Conservation (phyloP, 1,140 invertebrate genomes). For the Schlechtendalia chinensis region DNA sequence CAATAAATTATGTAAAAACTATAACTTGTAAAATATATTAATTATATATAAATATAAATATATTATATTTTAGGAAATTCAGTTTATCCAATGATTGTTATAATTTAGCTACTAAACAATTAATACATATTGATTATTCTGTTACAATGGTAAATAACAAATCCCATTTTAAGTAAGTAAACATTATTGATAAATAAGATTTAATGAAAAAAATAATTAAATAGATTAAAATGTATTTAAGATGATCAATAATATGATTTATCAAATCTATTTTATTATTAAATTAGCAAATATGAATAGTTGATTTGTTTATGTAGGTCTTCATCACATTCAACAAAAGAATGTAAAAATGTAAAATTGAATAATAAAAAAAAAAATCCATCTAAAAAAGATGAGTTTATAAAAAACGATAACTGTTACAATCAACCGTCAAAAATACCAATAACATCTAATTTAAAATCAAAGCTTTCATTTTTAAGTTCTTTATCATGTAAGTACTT, state of each 20-base stretch:
- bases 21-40: too few species aligned
- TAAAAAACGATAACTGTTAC: background rate
- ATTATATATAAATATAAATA: background rate
- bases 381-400: background rate
- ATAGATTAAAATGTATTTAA: too few species aligned
- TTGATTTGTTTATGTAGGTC: constrained; percentile 10
- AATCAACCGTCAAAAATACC: background rate
- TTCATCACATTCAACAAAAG: background rate
- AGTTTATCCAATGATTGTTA: background rate
- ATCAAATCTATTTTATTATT: too few species aligned
- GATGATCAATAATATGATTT: too few species aligned
- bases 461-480: constrained; percentile 44
- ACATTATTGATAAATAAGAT: too few species aligned
- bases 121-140: background rate
- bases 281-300: too few species aligned
- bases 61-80: constrained; percentile 18
- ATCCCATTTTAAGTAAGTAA: background rate
- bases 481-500: constrained; percentile 47
- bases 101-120: background rate
- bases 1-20: too few species aligned
- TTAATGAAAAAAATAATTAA: too few species aligned
- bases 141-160: background rate
- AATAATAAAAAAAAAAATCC: constrained; percentile 1
- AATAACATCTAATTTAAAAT: background rate
- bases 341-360: background rate